A percentile compares a stretch with the other conserved stretches of the same genome.
Evolutionary conservation across 1,140 invertebrate genomes (phyloP).

Genomic region (Sarcophaga bullata): DNA sequence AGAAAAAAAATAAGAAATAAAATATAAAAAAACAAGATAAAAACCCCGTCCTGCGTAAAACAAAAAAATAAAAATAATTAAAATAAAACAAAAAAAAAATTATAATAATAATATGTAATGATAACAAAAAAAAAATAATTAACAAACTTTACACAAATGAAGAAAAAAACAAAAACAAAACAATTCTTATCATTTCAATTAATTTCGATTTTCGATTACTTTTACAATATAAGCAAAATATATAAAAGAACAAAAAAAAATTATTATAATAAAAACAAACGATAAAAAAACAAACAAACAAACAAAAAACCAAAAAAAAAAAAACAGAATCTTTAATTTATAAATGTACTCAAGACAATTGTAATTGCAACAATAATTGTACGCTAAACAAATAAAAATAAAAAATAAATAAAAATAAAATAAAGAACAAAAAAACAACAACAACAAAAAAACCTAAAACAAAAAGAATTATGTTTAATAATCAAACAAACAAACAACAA

Average conservation of each 20-base stretch:
- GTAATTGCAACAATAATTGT: constrained; percentile 66
- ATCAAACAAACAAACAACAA: constrained; percentile 32
- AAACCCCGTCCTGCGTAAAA: constrained; percentile 65
- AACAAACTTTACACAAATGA: constrained; percentile 48
- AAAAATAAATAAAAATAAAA: constrained; percentile 28
- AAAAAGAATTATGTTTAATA: constrained; percentile 41
- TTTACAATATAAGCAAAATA: constrained; percentile 34
- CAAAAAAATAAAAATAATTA: constrained; percentile 56
- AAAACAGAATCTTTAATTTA: constrained; percentile 52
- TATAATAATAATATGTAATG: constrained; percentile 49
- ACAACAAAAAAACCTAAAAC: constrained; percentile 30
- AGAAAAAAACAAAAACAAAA: constrained; percentile 45
- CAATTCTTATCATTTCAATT: constrained; percentile 47
- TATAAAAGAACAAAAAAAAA: constrained; percentile 46
- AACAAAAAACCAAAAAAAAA: constrained; percentile 41
- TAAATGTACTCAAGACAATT: constrained; percentile 66
- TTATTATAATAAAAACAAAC: no score
- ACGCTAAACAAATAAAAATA: constrained; percentile 52
- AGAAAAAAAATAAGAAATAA: not conserved
- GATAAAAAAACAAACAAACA: no score
- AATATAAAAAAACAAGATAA: constrained; percentile 53
- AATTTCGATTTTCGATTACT: constrained; percentile 52
- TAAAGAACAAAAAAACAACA: constrained; percentile 36
- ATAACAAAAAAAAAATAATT: no score
- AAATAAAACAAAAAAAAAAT: constrained; percentile 51